Base-by-base conservation (phyloP, 2,888 invertebrate species). In the Sphecodes monilicornis region DNA sequence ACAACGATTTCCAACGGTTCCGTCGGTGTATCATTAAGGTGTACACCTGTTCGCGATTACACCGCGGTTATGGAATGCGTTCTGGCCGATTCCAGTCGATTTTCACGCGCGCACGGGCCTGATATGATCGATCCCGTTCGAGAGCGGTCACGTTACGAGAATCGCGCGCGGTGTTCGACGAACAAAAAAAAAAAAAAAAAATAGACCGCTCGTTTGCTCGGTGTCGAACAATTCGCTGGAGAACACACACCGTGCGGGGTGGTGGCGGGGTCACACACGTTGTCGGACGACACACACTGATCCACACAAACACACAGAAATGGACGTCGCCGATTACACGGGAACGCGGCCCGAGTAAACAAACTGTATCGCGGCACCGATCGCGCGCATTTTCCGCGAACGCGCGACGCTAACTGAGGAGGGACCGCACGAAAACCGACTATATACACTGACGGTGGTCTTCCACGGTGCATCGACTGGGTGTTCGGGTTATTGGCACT, bases 21-120 rank as follows among this genome's bases (percentile, higher is more conserved):
- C 82, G 79, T 83, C 82, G 83, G 79, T 84, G 82, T 86, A 84
- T 87, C 86, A 83, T 88, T 83, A 79, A 83, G 81, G 78, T 80
- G 88, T 84, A 86, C 88, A 87, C 88, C 85, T 83, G 84, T 86
- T 84, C 87, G 84, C 82, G 87, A 82, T 76, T 80, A 68, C 64
- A 66, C 74, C 43, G 32, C 64, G 64, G 64, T 18, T 64, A 69
- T 72, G 87, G 80, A 75, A 78, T 64, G 32, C 74, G 78, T 81
- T 76, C 69, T 46, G n/a, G 22, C 66, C 66, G 66, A 22, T 41
- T 66, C 66, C 70, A 50, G 87, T 86, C 78, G 80, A 78, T 84
- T 82, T 78, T 72, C 80, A 66, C 66, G 66, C 72, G 66, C 10
- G 50, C 10, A 3, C 10, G 3, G 8, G 50, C 10, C 22, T 22